phyloP scores from a whole-genome alignment of 2,888 invertebrate species.

The Noctuana brunneofusca region DNA sequence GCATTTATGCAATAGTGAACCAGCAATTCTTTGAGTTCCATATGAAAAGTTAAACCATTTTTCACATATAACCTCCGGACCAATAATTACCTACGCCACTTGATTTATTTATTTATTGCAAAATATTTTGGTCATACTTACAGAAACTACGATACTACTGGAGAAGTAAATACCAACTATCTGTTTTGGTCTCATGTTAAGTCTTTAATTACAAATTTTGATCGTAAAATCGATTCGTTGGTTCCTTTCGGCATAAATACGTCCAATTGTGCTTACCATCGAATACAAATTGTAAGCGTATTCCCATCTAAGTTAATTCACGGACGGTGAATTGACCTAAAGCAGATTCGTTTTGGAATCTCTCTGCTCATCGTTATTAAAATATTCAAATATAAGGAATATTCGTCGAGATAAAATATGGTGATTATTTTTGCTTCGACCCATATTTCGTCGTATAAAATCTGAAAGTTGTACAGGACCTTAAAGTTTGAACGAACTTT shows the following conservation, averaged over 20 bases:
- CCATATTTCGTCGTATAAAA: neutral
- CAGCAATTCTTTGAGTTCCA: neutral
- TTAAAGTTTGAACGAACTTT: neutral
- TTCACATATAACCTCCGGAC: too few relatives aligned
- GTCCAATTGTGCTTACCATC: slow-evolving; percentile 38
- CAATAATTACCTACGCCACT: too few relatives aligned
- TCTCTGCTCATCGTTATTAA: slow-evolving; percentile 27
- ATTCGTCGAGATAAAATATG: slow-evolving; percentile 2
- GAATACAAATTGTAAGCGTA: slow-evolving; percentile 70
- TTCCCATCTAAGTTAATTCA: slow-evolving; percentile 63
- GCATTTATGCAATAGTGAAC: slow-evolving; percentile 45
- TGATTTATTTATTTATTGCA: too few relatives aligned
- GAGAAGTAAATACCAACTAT: too few relatives aligned
- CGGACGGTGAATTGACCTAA: slow-evolving; percentile 56
- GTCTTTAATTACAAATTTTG: neutral
- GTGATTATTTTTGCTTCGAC: slow-evolving; percentile 4
- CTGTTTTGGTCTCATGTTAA: too few relatives aligned
- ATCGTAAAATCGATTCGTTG: neutral
- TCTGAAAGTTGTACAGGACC: neutral
- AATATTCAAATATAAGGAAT: slow-evolving; percentile 5
- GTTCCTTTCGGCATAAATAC: slow-evolving; percentile 16
- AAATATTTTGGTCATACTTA: too few relatives aligned
- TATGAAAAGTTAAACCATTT: neutral
- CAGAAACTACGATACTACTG: too few relatives aligned
- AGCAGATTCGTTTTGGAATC: slow-evolving; percentile 29